phyloP scores from a whole-genome alignment of 1,140 invertebrate species.

The Neodiprion fabricii region DNA sequence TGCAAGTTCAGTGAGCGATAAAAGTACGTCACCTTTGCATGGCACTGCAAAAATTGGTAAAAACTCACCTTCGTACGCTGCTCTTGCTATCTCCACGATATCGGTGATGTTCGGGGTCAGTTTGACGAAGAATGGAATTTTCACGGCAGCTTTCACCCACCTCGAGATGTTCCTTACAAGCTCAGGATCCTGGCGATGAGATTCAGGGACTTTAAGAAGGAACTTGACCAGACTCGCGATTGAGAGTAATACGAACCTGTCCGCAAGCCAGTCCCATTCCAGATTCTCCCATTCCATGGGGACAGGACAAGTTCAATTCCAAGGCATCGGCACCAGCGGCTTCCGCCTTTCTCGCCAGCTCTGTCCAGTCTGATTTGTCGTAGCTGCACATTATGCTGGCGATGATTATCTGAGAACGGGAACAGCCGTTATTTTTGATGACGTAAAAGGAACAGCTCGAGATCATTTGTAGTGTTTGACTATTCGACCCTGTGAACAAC shows the following conservation, averaged over 20 bases:
- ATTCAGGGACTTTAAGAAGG: not conserved
- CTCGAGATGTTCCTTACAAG: constrained; percentile 88
- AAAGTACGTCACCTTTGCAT: not conserved
- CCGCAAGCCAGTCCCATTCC: constrained; percentile 99
- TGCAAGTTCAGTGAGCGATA: constrained; percentile 43
- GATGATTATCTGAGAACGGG: constrained; percentile 79
- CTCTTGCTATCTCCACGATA: constrained; percentile 86
- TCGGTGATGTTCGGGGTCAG: constrained; percentile 98
- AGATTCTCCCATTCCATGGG: constrained; percentile 97
- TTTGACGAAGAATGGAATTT: constrained; percentile 98
- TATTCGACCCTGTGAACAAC: constrained; percentile 51
- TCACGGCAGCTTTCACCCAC: constrained; percentile 86
- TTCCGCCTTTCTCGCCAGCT: constrained; percentile 81
- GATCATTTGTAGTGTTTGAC: not conserved
- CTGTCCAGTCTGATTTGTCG: constrained; percentile 87
- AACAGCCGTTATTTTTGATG: not conserved
- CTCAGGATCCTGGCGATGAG: constrained; percentile 73
- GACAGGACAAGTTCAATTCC: constrained; percentile 96
- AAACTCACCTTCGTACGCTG: constrained; percentile 82
- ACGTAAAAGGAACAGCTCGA: not conserved
- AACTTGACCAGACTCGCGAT: not conserved
- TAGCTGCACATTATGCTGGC: constrained; percentile 97
- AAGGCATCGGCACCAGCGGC: constrained; percentile 90
- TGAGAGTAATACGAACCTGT: constrained; percentile 67
- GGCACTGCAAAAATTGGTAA: not conserved